Percentiles rank a stretch among this genome's conserved stretches.
Evolutionary conservation across 2,797 vertebrate species (phyloP).

Genomic region (Sebastiscus tertius): DNA sequence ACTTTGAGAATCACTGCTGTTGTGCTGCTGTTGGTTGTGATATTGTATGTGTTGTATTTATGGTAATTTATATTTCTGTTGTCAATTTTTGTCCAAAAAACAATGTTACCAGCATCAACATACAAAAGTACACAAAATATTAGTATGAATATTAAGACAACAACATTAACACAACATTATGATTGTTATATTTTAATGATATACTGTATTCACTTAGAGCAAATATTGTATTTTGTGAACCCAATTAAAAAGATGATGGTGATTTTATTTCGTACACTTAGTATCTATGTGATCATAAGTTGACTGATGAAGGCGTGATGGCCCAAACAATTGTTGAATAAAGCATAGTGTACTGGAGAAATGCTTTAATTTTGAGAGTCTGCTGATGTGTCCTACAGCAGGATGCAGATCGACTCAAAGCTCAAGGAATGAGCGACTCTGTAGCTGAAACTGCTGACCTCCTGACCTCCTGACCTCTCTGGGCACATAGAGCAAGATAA

Average conservation of each 20-base stretch:
- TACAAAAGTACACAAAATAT: too few relatives aligned
- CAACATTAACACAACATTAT: too few relatives aligned
- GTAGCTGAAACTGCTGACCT: not conserved
- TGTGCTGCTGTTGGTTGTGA: too few relatives aligned
- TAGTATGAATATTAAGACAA: too few relatives aligned
- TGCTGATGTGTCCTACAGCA: not conserved
- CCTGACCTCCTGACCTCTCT: constrained; percentile 1
- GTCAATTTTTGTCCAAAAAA: too few relatives aligned
- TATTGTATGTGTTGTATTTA: too few relatives aligned
- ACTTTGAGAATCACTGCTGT: too few relatives aligned
- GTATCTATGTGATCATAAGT: not conserved
- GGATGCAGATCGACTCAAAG: not conserved
- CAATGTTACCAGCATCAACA: too few relatives aligned
- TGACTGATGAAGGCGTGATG: not conserved
- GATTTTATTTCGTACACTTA: too few relatives aligned
- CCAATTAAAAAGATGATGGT: not conserved
- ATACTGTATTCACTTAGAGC: not conserved
- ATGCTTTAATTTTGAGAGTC: not conserved
- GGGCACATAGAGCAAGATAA: not conserved
- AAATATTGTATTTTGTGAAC: not conserved
- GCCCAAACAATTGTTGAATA: not conserved
- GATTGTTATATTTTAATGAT: too few relatives aligned
- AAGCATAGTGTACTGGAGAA: not conserved
- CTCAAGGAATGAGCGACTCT: not conserved
- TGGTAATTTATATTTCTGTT: too few relatives aligned